A percentile compares a stretch with the other conserved stretches of the same genome.
Evolutionary conservation across 2,888 invertebrate genomes (phyloP).

Genomic region (Drosophila kuntzei): DNA sequence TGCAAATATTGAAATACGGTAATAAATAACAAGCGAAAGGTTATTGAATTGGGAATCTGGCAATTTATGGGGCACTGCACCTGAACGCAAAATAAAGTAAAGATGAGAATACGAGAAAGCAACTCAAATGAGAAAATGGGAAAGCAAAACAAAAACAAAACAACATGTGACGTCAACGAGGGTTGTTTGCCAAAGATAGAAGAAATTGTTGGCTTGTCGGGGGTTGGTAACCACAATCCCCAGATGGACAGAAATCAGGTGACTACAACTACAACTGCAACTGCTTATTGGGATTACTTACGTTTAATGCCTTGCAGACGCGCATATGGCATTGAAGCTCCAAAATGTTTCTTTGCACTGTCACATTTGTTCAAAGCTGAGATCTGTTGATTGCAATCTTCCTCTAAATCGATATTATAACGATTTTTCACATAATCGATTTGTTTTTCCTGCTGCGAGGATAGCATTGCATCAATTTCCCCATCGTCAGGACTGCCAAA

Average conservation of each 20-base stretch:
- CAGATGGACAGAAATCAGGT: slow-evolving; percentile 35
- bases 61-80: slow-evolving; percentile 34
- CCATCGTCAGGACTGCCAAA: slow-evolving; percentile 18
- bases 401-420: slow-evolving; percentile 19
- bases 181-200: slow-evolving; percentile 15
- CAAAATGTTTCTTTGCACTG: background rate
- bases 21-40: slow-evolving; percentile 15
- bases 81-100: slow-evolving; percentile 2
- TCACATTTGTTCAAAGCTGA: slow-evolving; percentile 11
- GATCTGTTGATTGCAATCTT: slow-evolving; percentile 32
- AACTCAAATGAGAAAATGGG: slow-evolving; percentile 1
- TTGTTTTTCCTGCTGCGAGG: background rate
- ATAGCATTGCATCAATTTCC: slow-evolving; percentile 16
- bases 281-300: slow-evolving; percentile 23
- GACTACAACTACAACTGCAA: slow-evolving; percentile 2
- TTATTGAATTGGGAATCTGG: slow-evolving; percentile 15
- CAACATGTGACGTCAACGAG: slow-evolving; percentile 22
- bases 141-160: slow-evolving; percentile 20
- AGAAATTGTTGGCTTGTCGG: background rate
- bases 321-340: slow-evolving; percentile 19
- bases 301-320: slow-evolving; percentile 38
- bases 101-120: background rate
- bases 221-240: slow-evolving; percentile 10
- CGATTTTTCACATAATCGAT: background rate
- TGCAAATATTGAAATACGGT: slow-evolving; percentile 14